A percentile compares a stretch with the other conserved stretches of the same genome.
Evolutionary conservation across 2,797 vertebrate genomes (phyloP).

Genomic region (Tragopan temminckii): DNA sequence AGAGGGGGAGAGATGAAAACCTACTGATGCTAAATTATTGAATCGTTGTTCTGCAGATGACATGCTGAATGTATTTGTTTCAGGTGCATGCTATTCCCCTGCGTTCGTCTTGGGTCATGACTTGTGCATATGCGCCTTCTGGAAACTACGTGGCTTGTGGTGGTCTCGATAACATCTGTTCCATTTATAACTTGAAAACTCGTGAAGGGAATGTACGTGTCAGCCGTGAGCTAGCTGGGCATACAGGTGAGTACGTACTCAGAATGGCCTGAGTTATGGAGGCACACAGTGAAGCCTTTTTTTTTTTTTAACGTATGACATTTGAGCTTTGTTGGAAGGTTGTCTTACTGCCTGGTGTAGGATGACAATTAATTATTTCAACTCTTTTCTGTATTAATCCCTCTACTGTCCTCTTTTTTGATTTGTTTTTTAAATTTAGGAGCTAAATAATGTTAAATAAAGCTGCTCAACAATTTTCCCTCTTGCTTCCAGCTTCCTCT

Average conservation of each 20-base stretch:
- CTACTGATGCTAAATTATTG: not conserved
- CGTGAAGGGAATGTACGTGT: conserved; percentile 98
- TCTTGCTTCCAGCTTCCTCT: not conserved
- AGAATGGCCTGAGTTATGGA: not conserved
- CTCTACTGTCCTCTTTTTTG: not conserved
- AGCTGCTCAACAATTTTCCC: not conserved
- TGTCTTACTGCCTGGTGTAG: not conserved
- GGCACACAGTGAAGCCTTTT: not conserved
- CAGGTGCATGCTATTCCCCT: conserved; percentile 97
- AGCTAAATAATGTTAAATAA: not conserved
- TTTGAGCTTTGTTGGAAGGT: not conserved
- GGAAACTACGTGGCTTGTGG: conserved; percentile 98
- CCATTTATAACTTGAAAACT: conserved; percentile 99
- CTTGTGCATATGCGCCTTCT: conserved; percentile 97
- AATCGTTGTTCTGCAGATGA: not conserved
- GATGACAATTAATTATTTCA: not conserved
- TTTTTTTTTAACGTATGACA: not conserved
- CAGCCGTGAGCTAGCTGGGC: conserved; percentile 96
- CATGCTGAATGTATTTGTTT: not conserved
- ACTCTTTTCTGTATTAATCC: not conserved
- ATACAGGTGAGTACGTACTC: conserved; percentile 88
- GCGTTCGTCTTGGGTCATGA: conserved; percentile 99
- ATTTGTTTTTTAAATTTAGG: no score
- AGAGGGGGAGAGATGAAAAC: not conserved
- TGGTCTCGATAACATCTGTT: conserved; percentile 98